Conservation (phyloP, 2,797 vertebrate genomes). For the Limosa lapponica region DNA sequence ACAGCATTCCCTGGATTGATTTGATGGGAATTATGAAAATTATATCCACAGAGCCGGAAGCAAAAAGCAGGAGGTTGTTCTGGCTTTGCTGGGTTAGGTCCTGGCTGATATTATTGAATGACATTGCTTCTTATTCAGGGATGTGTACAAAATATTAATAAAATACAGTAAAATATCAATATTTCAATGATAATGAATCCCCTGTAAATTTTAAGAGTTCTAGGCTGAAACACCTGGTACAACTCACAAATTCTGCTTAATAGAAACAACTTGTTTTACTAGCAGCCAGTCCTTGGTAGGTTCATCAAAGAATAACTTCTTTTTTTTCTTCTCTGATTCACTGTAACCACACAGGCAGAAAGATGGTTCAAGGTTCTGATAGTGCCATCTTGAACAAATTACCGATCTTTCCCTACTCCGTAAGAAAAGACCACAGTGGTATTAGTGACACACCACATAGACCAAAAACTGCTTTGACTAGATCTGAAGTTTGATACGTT, state of each 20-base stretch:
- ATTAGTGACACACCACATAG: not conserved
- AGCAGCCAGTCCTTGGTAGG: not conserved
- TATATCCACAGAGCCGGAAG: not conserved
- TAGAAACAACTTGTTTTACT: not conserved
- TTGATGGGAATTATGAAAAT: not conserved
- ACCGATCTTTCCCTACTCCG: not conserved
- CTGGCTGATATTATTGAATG: not conserved
- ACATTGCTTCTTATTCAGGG: not conserved
- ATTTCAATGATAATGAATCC: not conserved
- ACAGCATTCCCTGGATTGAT: not conserved
- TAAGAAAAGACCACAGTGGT: not conserved
- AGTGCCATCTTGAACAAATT: not conserved
- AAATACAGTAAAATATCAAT: not conserved
- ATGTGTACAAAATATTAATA: not conserved
- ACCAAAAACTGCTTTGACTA: not conserved
- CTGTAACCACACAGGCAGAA: not conserved
- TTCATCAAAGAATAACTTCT: not conserved
- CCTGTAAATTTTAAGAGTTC: not conserved
- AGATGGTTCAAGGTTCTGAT: not conserved
- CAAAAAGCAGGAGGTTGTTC: not conserved
- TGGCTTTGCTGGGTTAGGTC: not conserved
- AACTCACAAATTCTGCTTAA: not conserved
- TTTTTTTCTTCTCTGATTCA: not conserved
- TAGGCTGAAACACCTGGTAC: not conserved
- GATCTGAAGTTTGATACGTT: not conserved